Base-by-base conservation (phyloP, 2,888 invertebrate species). In the Heliconius charithonia region DNA sequence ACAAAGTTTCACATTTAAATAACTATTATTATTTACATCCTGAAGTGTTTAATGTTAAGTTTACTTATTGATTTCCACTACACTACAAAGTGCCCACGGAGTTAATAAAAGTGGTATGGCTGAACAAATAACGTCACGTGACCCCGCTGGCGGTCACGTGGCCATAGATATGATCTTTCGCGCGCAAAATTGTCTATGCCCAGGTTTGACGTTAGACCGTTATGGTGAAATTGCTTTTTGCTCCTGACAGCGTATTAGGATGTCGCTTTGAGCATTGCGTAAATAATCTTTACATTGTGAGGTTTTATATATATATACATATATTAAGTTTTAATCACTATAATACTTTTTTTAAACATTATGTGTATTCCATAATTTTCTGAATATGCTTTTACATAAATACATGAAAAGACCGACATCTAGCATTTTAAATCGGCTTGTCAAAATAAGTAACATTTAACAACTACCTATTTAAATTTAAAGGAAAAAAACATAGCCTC, bases 81-180 rank as follows among this genome's bases (percentile, higher is more conserved):
- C 41, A 83, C 65, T 75, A 75, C 79, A 81, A 80, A 82, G 75
- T 76, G 80, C 75, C 80, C 80, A 80, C 71, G 70, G 75, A 81
- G 89, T 92, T 92, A 93, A 93, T 93, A 93, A 91, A 90, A 90
- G 90, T 89, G 86, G 85, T 86, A 86, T 87, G 85, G 86, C 86
- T 88, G 84, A 86, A 87, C 89, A 93, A 93, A 94, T 90, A 93
- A 59, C 83, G 90, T 85, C 93, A 91, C 93, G 93, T 90, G 94
- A 83, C 91, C 83, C 87, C 86, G 79, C 84, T 59, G 89, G 89
- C 87, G 82, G 89, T 87, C 92, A 90, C 92, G 92, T 92, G 92
- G 84, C 89, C 80, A 87, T 85, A 85, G 91, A 92, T 90, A 91
- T 86, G 86, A 92, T 92, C 92, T 90, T 86, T 90, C 87, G 87